Evolutionary conservation across 1,140 invertebrate genomes (phyloP).

Genomic region (Alviniconcha marisindica): DNA sequence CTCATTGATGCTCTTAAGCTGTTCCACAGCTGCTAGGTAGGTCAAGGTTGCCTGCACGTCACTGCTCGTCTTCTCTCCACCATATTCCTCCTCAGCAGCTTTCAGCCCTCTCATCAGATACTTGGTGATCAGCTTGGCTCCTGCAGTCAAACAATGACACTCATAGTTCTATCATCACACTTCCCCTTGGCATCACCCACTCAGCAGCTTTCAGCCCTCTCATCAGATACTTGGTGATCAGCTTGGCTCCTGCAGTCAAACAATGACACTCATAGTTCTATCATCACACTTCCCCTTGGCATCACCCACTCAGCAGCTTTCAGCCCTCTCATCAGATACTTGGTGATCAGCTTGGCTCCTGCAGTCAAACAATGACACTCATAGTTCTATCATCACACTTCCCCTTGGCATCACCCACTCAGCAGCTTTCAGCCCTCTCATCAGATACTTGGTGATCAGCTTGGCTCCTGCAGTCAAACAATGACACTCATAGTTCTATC

Average conservation of each 20-base stretch:
- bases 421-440: slow-evolving; percentile 74
- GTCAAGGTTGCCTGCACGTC: slow-evolving; percentile 77
- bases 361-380: too few species aligned
- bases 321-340: slow-evolving; percentile 65
- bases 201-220: slow-evolving; percentile 76
- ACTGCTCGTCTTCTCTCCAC: slow-evolving; percentile 61
- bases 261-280: too few species aligned
- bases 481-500: too few species aligned
- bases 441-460: slow-evolving; percentile 76
- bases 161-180: too few species aligned
- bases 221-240: slow-evolving; percentile 75
- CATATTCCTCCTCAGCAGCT: slow-evolving; percentile 76
- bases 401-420: too few species aligned
- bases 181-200: too few species aligned
- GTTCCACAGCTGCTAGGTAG: slow-evolving; percentile 80
- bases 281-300: too few species aligned
- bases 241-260: slow-evolving; percentile 77
- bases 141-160: too few species aligned
- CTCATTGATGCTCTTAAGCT: slow-evolving; percentile 80
- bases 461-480: slow-evolving; percentile 78
- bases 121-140: slow-evolving; percentile 77
- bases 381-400: too few species aligned
- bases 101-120: slow-evolving; percentile 71
- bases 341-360: slow-evolving; percentile 78
- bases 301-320: slow-evolving; percentile 77